phyloP scores from a whole-genome alignment of 2,888 invertebrate species.

The Papilio elwesi region DNA sequence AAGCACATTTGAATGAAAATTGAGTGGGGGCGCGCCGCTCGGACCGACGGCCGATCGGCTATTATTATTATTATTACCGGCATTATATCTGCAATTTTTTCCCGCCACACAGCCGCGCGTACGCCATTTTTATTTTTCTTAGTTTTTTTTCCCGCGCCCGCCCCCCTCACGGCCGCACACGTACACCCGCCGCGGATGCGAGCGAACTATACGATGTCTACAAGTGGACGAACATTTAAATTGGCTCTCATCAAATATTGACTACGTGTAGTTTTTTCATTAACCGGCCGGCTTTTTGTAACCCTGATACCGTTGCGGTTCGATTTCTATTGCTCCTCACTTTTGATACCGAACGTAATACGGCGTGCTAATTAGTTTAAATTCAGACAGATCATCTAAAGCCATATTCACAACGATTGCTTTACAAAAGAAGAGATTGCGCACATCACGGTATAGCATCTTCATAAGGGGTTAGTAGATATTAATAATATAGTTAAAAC shows the following conservation, averaged over 20 bases:
- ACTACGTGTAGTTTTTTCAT: constrained; percentile 83
- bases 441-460: neutral
- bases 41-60: constrained; percentile 74
- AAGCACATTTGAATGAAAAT: constrained; percentile 83
- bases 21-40: constrained; percentile 73
- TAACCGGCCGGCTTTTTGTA: constrained; percentile 76
- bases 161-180: constrained; percentile 62
- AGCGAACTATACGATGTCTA: constrained; percentile 82
- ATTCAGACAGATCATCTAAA: constrained; percentile 7
- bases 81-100: constrained; percentile 83
- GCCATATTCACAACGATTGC: neutral
- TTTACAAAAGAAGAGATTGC: neutral
- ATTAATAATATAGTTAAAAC: neutral
- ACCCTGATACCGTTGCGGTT: constrained; percentile 62
- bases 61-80: constrained; percentile 84
- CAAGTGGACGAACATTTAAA: constrained; percentile 84
- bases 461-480: neutral
- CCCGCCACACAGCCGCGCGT: constrained; percentile 72
- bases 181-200: constrained; percentile 55
- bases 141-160: constrained; percentile 69
- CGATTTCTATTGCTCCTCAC: constrained; percentile 66
- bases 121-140: constrained; percentile 80
- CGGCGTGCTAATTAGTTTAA: constrained; percentile 33
- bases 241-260: constrained; percentile 84
- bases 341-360: constrained; percentile 55